These are phyloP conservation scores for Eupithecia subfuscata DNA, from an alignment of 2,888 invertebrate species.

Conservation along the genomic window DNA sequence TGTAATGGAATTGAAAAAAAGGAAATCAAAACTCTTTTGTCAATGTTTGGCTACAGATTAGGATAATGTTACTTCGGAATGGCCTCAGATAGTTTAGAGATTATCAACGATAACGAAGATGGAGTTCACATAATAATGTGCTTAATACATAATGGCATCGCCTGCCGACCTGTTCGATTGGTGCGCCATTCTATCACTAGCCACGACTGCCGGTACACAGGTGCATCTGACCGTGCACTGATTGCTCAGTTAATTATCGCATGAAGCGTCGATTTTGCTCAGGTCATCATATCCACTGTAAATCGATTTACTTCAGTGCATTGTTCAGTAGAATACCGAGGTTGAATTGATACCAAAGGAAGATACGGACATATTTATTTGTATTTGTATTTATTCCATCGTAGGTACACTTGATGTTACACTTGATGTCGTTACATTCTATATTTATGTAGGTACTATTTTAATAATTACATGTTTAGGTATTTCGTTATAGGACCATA, in stretches of 20 bases:
- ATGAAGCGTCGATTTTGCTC: conserved; percentile 28
- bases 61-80: no score
- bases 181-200: conserved; percentile 12
- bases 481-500: no score
- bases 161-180: conserved; percentile 1
- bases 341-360: background rate
- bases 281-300: conserved; percentile 18
- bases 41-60: no score
- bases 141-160: background rate
- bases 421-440: no score
- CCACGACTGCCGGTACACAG: conserved; percentile 16
- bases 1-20: no score
- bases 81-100: no score
- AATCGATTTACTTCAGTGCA: conserved; percentile 20
- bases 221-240: conserved; percentile 27
- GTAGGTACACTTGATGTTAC: no score
- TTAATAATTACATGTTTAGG: no score
- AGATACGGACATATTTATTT: background rate
- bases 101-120: background rate
- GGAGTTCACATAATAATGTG: background rate
- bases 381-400: background rate
- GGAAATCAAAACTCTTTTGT: no score
- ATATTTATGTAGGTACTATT: no score
- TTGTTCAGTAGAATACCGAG: conserved; percentile 6
- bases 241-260: conserved; percentile 35